Evolutionary conservation across 2,797 vertebrate species (phyloP).

Genomic region (Orestias chungarensis): DNA sequence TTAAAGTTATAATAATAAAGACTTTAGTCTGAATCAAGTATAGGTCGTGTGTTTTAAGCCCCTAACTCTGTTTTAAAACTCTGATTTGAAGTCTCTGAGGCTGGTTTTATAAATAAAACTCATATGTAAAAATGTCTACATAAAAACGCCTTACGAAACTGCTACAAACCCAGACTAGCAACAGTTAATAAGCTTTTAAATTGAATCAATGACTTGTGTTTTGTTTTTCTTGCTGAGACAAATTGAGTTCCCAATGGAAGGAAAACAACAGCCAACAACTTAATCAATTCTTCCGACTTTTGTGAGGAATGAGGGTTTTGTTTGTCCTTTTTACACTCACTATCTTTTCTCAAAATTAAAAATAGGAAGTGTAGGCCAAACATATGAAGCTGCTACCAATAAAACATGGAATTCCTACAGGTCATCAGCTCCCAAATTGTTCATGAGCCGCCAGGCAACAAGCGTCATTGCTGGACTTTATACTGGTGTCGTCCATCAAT

Average conservation of each 20-base stretch:
- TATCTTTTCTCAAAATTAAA: slow-evolving; percentile 9
- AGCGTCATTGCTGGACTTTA: slow-evolving; percentile 48
- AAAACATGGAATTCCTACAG: slow-evolving; percentile 31
- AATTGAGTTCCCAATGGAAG: slow-evolving; percentile 61
- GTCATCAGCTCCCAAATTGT: slow-evolving; percentile 29
- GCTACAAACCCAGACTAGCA: slow-evolving; percentile 14
- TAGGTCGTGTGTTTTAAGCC: too few relatives aligned
- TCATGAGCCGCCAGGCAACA: slow-evolving; percentile 37
- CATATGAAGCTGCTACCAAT: slow-evolving; percentile 18
- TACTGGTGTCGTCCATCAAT: slow-evolving; percentile 62
- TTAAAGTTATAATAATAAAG: too few relatives aligned
- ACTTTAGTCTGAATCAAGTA: too few relatives aligned
- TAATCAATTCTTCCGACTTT: slow-evolving; percentile 55
- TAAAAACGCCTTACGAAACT: slow-evolving; percentile 19
- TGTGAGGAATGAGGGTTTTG: slow-evolving; percentile 4
- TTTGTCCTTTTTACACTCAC: slow-evolving; percentile 22
- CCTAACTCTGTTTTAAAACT: too few relatives aligned
- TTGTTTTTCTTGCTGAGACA: slow-evolving; percentile 51
- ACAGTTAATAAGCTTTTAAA: slow-evolving; percentile 38
- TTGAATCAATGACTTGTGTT: slow-evolving; percentile 59
- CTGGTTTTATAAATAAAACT: slow-evolving; percentile 17
- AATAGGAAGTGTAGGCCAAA: slow-evolving; percentile 11
- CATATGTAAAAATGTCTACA: slow-evolving; percentile 8
- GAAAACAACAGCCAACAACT: slow-evolving; percentile 54
- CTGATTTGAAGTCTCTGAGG: slow-evolving; percentile 40